phyloP scores from a whole-genome alignment of 2,888 invertebrate species.

The Melieria omissa region DNA sequence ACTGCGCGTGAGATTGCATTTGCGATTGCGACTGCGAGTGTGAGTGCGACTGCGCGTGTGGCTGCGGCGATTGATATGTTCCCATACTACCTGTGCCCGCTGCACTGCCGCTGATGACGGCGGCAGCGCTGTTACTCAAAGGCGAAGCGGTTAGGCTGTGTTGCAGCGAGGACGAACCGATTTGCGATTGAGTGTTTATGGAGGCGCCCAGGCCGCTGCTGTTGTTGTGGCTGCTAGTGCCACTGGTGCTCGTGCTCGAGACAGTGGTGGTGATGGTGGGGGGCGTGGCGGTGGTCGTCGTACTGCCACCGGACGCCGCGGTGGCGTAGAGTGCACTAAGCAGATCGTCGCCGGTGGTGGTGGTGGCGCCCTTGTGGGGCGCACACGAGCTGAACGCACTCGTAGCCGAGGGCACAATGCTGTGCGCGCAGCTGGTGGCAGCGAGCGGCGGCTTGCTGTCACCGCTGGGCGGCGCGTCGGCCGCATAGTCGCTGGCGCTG shows the following conservation, averaged over 20 bases:
- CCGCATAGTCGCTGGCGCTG: slow-evolving; percentile 21
- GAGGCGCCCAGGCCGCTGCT: slow-evolving; percentile 60
- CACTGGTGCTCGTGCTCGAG: slow-evolving; percentile 39
- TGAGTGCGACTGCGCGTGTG: slow-evolving; percentile 28
- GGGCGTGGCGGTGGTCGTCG: slow-evolving; percentile 41
- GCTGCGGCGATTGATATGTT: slow-evolving; percentile 54
- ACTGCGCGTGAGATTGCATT: slow-evolving; percentile 48
- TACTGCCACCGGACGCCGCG: slow-evolving; percentile 20
- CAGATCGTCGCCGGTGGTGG: slow-evolving; percentile 50
- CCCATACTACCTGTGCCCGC: slow-evolving; percentile 45
- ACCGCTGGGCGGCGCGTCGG: slow-evolving; percentile 32
- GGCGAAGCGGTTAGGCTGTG: slow-evolving; percentile 61
- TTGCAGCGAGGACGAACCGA: slow-evolving; percentile 54
- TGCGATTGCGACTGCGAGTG: slow-evolving; percentile 49
- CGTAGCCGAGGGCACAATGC: slow-evolving; percentile 60
- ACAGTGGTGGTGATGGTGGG: slow-evolving; percentile 23
- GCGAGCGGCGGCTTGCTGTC: slow-evolving; percentile 24
- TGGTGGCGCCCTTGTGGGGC: slow-evolving; percentile 39
- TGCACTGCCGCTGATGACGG: slow-evolving; percentile 26
- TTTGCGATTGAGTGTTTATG: slow-evolving; percentile 58
- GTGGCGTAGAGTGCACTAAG: slow-evolving; percentile 56
- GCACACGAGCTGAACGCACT: slow-evolving; percentile 62
- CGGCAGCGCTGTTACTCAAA: slow-evolving; percentile 51
- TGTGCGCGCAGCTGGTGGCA: slow-evolving; percentile 37
- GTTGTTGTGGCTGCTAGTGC: slow-evolving; percentile 47